These are phyloP conservation scores for Pantala flavescens DNA, from an alignment of 1,140 invertebrate genomes.

Conservation along the genomic window DNA sequence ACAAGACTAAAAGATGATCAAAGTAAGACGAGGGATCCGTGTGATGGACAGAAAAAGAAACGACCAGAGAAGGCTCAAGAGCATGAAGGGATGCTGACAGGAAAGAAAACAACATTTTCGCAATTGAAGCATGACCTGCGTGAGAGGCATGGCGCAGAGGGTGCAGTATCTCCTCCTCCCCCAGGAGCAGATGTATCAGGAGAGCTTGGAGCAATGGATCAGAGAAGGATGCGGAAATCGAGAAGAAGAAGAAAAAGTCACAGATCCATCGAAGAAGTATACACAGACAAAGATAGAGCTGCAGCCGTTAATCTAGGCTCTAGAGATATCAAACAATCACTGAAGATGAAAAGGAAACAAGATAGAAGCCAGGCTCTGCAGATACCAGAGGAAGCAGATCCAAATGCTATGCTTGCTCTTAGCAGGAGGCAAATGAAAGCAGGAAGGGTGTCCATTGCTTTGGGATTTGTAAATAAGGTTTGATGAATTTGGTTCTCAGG, in stretches of 20 bases:
- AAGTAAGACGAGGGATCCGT: neutral
- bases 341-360: conserved; percentile 66
- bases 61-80: neutral
- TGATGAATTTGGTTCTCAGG: no score
- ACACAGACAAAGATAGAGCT: conserved; percentile 81
- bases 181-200: neutral
- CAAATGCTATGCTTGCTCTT: conserved; percentile 58
- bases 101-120: conserved; percentile 20
- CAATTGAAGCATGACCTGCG: neutral
- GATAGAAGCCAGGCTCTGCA: conserved; percentile 60
- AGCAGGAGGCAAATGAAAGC: conserved; percentile 61
- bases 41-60: neutral
- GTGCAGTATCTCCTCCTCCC: conserved; percentile 22
- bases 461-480: conserved; percentile 72
- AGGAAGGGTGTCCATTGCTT: conserved; percentile 55
- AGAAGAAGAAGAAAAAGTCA: neutral
- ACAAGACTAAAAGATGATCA: neutral
- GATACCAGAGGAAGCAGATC: conserved; percentile 67
- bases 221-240: neutral
- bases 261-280: conserved; percentile 54
- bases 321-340: conserved; percentile 71
- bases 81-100: conserved; percentile 28
- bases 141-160: conserved; percentile 30
- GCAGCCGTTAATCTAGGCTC: conserved; percentile 75
- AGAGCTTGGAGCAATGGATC: neutral